Base-by-base conservation (phyloP, 1,140 invertebrate genomes). In the Helicoverpa zea region DNA sequence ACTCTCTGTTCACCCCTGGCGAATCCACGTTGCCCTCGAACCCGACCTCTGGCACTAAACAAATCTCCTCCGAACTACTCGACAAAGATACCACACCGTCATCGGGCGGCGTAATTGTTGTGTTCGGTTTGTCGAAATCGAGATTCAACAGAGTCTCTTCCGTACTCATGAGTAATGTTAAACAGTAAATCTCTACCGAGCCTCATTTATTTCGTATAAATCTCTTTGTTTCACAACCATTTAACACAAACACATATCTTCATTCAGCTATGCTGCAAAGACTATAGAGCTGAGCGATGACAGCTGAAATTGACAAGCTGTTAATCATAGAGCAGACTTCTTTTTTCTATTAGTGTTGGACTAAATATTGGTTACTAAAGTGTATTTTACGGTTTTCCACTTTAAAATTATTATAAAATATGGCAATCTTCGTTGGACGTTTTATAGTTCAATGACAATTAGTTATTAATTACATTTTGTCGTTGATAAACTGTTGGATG, bases 1-100 rank as follows among this genome's bases (percentile, higher is more conserved):
- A 98, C 96, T 98, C 98, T 90, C 98, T 96, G 94, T 97, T 97
- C 78, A 96, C 96, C 52, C 97, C 96, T 90, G 97, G 96, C 51
- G 97, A 97, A 96, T 97, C 97, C 96, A 97, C 96, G 95, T 96
- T 96, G 93, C 95, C 93, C 85, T 96, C 96, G 88, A 96, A 96
- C n/a, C 92, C 95, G 80, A 97, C 96, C 88, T 97, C 97, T 80
- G 96, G 96, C 81, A 97, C 95, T 93, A 97, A 95, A 94, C 96
- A 96, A 89, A 96, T 96, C 92, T 96, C 97, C 91, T 97, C 97
- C 86, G 96, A 88, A 89, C 94, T 95, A 89, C 94, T 95, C 56
- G 94, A 95, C 81, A 95, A 88, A 82, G 94, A 95, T 89, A 95
- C 92, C 92, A 95, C 94, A 91, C 93, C 94, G 95, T 95, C 94